Percentiles rank a stretch among this genome's conserved stretches.
Evolutionary conservation across 1,140 invertebrate species (phyloP).

Genomic region (silkworm (Bombyx mori)): ASM3026992v2 NC_085114.1:14022001-14022500

Average conservation of each 20-base stretch:
- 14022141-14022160: constrained; percentile 9
- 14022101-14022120: constrained; percentile 20
- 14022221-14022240: constrained; percentile 4
- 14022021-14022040: constrained; percentile 61
- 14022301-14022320: constrained; percentile 64
- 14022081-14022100: constrained; percentile 20
- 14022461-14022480: background rate
- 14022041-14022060: constrained; percentile 59
- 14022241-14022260: constrained; percentile 7
- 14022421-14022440: constrained; percentile 63
- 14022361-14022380: constrained; percentile 57
- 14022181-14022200: constrained; percentile 9
- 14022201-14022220: constrained; percentile 22
- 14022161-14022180: constrained; percentile 3
- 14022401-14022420: constrained; percentile 40
- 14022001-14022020: constrained; percentile 64
- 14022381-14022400: constrained; percentile 35
- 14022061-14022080: constrained; percentile 21
- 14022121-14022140: constrained; percentile 11
- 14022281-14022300: constrained; percentile 32
- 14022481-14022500: no score
- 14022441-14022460: constrained; percentile 14
- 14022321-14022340: constrained; percentile 54
- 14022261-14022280: constrained; percentile 45
- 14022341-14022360: constrained; percentile 63